Percentiles rank a stretch among this genome's conserved stretches.
These are phyloP conservation scores for Remorina albescens DNA, from an alignment of 2,797 vertebrate genomes.

Conservation along the genomic window DNA sequence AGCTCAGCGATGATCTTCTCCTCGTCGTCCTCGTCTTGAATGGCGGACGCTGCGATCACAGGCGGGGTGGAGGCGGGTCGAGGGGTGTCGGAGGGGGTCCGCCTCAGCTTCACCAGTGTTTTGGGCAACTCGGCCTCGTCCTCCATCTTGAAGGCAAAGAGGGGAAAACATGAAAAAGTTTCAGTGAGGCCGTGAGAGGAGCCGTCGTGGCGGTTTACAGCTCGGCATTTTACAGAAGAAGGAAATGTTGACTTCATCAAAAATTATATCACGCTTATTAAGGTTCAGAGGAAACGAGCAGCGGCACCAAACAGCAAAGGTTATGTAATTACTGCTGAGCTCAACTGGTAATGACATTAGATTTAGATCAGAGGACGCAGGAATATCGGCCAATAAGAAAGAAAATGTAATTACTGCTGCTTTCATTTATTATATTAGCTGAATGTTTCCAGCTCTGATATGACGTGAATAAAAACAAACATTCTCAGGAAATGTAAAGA, in stretches of 20 bases:
- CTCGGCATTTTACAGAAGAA: no score
- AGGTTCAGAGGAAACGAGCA: not conserved
- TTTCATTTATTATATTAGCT: not conserved
- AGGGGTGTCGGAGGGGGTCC: slow-evolving; percentile 89
- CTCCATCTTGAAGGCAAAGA: slow-evolving; percentile 79
- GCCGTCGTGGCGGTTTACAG: no score
- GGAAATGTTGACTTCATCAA: no score
- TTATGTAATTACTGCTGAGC: no score
- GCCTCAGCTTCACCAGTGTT: slow-evolving; percentile 89
- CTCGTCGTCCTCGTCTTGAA: slow-evolving; percentile 91
- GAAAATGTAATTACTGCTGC: no score
- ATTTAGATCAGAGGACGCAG: no score
- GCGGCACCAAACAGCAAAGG: no score
- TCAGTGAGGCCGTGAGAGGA: not conserved
- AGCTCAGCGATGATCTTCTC: slow-evolving; percentile 94
- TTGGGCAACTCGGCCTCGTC: slow-evolving; percentile 93
- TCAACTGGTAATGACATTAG: no score
- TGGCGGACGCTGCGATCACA: slow-evolving; percentile 89
- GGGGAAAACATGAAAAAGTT: not conserved
- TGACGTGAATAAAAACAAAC: no score
- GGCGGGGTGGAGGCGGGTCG: slow-evolving; percentile 94
- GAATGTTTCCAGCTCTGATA: no score
- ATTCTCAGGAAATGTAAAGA: not conserved
- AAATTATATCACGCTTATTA: not conserved
- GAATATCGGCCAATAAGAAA: no score